Conservation (phyloP, 1,140 invertebrate species). For the Lutraria rhynchaena region DNA sequence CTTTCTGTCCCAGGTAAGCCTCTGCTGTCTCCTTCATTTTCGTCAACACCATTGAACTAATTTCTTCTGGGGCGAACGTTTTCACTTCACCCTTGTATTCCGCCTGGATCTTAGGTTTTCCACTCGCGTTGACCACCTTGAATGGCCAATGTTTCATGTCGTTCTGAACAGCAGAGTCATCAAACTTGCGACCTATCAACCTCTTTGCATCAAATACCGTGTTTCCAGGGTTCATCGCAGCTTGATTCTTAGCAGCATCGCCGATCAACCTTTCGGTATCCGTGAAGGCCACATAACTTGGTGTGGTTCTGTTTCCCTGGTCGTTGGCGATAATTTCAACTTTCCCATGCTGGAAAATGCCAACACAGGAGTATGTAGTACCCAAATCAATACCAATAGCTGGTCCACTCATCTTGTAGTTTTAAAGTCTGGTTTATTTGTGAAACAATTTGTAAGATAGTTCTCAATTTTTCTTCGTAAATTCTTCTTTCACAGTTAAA, state of each 20-base stretch:
- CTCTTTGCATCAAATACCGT: constrained; percentile 98
- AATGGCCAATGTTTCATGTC: constrained; percentile 98
- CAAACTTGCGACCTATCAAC: constrained; percentile 93
- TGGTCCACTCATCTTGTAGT: constrained; percentile 67
- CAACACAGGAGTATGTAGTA: constrained; percentile 84
- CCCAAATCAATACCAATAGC: constrained; percentile 84
- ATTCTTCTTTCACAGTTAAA: too few species aligned
- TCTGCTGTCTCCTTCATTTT: too few species aligned
- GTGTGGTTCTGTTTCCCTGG: too few species aligned
- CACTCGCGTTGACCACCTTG: constrained; percentile 75
- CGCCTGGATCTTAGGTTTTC: constrained; percentile 88
- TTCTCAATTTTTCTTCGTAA: too few species aligned
- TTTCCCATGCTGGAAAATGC: constrained; percentile 87
- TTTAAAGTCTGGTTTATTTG: too few species aligned
- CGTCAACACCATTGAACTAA: too few species aligned
- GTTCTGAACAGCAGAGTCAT: constrained; percentile 92
- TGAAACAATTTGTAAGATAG: too few species aligned
- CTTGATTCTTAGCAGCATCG: too few species aligned
- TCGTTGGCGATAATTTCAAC: too few species aligned
- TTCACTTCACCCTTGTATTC: constrained; percentile 94
- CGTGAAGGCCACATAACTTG: too few species aligned
- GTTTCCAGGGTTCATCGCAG: constrained; percentile 94
- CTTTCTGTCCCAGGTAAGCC: too few species aligned
- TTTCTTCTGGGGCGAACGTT: constrained; percentile 94
- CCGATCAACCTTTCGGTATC: too few species aligned